Base-by-base conservation (phyloP, 1,140 invertebrate genomes). In the Paraescarpia echinospica region DNA sequence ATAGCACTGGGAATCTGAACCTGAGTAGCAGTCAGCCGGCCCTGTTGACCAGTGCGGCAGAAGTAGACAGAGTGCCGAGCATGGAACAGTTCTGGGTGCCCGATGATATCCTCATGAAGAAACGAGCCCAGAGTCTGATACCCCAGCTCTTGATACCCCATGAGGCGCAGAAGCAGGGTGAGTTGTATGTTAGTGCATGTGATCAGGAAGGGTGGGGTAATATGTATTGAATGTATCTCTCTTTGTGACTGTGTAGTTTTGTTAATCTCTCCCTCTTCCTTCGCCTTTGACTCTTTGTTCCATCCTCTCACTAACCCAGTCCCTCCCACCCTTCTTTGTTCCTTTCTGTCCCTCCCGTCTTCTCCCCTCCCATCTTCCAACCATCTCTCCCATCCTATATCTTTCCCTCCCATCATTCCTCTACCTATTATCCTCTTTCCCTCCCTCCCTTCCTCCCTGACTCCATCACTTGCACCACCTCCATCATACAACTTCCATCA, bases 81-180 rank as follows among this genome's bases (percentile, higher is more conserved):
- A 35, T 22, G 77, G 93, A 91, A 34, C 93, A 94, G 89, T 94
- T 94, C 92, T 94, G 94, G 94, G 93, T 94, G n/a, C 94, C 94
- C 0, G 93, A 93, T 5, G 93, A 90, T 27, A 89, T 94, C 59
- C 89, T 92, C 59, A 92, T 89, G 18, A 92, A 92, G 92, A 94
- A 93, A 92, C 93, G 91, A 90, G 94, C 93, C 48, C 91, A 92
- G 90, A 93, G 93, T 92, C 89, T 93, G n/a, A 77, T 92, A 33
- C 92, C 93, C 12, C 31, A 89, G 12, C 27, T 93, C 12, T 41
- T 90, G 41, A 41, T 41, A 41, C 41, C 41, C 41, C 41, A 41
- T 41, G 41, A 41, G 41, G 41, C 12, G 59, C 27, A 77, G 14
- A 0, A 6, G 27, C 18, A 77, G 59, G 59, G 59, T 77, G 22